These are phyloP conservation scores for Anguilla obscura DNA, from an alignment of 2,797 vertebrate genomes.

Conservation along the genomic window DNA sequence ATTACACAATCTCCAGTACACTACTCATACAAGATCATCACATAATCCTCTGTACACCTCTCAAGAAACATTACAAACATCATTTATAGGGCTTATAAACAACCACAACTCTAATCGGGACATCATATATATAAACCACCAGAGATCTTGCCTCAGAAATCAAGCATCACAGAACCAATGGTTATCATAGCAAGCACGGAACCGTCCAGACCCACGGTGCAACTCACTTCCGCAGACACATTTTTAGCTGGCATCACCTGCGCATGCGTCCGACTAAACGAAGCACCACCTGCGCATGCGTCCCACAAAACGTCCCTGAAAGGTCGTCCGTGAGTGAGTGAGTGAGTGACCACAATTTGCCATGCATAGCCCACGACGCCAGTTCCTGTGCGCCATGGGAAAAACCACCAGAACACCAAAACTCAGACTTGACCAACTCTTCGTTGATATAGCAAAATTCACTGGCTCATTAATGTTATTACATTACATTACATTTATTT, in stretches of 20 bases:
- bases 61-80: background rate
- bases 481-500: too few relatives aligned
- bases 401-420: background rate
- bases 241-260: too few relatives aligned
- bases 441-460: background rate
- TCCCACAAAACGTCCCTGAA: too few relatives aligned
- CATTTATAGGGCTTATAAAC: background rate
- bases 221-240: too few relatives aligned
- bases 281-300: too few relatives aligned
- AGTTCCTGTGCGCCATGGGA: too few relatives aligned
- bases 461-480: slow-evolving; percentile 9
- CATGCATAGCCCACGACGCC: too few relatives aligned
- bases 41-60: background rate
- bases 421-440: background rate
- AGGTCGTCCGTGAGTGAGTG: too few relatives aligned
- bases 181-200: background rate
- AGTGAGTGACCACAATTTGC: too few relatives aligned
- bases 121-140: background rate
- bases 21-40: background rate
- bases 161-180: background rate
- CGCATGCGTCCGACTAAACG: too few relatives aligned
- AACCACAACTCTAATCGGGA: background rate
- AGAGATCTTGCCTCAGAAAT: background rate
- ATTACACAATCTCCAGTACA: background rate
- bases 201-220: too few relatives aligned